Percentiles rank a stretch among this genome's conserved stretches.
phyloP scores from a whole-genome alignment of 2,797 vertebrate species.

The Balearica regulorum region DNA sequence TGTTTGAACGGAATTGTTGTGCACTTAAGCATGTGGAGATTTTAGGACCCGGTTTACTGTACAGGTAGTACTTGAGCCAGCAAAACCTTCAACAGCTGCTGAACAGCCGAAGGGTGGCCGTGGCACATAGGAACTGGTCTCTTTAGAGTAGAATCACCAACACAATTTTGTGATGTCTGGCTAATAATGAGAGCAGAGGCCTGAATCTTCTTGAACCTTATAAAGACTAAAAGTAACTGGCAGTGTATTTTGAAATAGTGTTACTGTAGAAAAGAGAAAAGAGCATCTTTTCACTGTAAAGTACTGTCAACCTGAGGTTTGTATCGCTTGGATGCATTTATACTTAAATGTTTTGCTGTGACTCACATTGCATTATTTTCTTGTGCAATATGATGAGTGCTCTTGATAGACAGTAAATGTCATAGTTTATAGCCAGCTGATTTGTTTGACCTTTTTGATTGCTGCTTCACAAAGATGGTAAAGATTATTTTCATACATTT shows the following conservation, averaged over 20 bases:
- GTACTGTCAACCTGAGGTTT: not conserved
- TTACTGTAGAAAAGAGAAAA: not conserved
- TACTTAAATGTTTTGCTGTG: conserved; percentile 44
- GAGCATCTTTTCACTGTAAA: conserved; percentile 11
- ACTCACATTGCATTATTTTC: conserved; percentile 28
- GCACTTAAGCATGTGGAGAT: not conserved
- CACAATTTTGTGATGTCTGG: not conserved
- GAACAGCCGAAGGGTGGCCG: not conserved
- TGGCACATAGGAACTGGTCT: not conserved
- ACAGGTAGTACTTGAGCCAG: not conserved
- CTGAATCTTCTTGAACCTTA: conserved; percentile 33
- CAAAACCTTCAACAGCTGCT: not conserved
- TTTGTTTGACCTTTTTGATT: conserved; percentile 46
- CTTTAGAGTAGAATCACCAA: not conserved
- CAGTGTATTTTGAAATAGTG: not conserved
- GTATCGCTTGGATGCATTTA: conserved; percentile 16
- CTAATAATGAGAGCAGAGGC: not conserved
- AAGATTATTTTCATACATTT: conserved; percentile 1
- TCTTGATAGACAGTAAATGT: conserved; percentile 57
- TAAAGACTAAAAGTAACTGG: conserved; percentile 2
- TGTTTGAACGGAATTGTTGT: not conserved
- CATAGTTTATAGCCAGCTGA: conserved; percentile 47
- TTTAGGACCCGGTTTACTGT: not conserved
- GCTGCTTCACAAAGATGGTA: not conserved
- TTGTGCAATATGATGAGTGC: conserved; percentile 46